These are phyloP conservation scores for Epizoanthus stellaris DNA, from an alignment of 92 coral and sea anemone species.

Conservation along the genomic window DNA sequence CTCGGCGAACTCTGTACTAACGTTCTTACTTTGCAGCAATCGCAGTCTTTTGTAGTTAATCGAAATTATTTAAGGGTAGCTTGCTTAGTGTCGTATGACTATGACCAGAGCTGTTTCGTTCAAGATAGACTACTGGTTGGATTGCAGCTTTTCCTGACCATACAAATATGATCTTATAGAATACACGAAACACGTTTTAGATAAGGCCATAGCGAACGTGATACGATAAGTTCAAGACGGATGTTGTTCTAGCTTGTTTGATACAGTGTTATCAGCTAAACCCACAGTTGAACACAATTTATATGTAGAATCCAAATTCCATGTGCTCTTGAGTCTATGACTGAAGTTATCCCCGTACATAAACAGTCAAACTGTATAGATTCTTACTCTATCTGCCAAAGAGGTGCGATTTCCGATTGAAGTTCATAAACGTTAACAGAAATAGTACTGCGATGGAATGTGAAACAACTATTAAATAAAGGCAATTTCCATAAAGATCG, in stretches of 20 bases:
- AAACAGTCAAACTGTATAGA: too few species aligned
- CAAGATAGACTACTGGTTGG: background rate
- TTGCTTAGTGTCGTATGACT: background rate
- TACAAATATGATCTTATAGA: background rate
- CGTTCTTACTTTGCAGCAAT: conserved; percentile 28
- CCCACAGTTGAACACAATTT: background rate
- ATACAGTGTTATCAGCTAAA: background rate
- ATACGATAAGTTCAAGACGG: conserved; percentile 16
- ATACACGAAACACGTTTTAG: background rate
- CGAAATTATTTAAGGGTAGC: background rate
- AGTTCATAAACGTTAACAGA: conserved; percentile 12
- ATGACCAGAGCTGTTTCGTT: background rate
- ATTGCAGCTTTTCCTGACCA: conserved; percentile 22
- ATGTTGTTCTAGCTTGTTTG: background rate
- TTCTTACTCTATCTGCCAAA: background rate
- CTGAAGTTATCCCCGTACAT: background rate
- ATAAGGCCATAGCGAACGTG: conserved; percentile 14
- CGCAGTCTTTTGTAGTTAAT: conserved; percentile 5
- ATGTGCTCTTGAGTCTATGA: background rate
- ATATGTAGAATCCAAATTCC: background rate
- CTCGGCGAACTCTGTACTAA: background rate
- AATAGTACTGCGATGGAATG: conserved; percentile 17
- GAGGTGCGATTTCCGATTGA: conserved; percentile 3
- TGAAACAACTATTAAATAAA: background rate
- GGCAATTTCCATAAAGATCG: conserved; percentile 55